Evolutionary conservation across 2,888 invertebrate genomes (phyloP).

Genomic region (Drosophila recens): DNA sequence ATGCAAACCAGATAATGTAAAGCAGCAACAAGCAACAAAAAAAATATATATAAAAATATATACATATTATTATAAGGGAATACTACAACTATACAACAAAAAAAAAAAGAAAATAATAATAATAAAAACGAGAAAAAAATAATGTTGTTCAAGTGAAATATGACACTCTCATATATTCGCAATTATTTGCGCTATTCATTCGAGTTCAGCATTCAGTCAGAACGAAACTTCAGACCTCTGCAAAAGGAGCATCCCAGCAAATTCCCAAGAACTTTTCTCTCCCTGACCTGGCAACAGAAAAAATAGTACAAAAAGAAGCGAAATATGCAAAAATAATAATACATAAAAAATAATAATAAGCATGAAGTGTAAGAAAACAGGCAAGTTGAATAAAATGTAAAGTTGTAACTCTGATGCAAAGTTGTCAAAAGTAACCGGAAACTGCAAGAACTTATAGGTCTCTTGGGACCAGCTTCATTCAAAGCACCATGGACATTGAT

Average conservation of each 20-base stretch:
- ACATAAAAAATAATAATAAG: not conserved
- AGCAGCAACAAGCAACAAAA: constrained; percentile 32
- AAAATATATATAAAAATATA: constrained; percentile 24
- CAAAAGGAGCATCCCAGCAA: constrained; percentile 6
- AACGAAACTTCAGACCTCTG: constrained; percentile 36
- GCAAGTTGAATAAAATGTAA: constrained; percentile 45
- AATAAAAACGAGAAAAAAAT: constrained; percentile 35
- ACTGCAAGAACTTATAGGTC: constrained; percentile 13
- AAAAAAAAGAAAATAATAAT: not conserved
- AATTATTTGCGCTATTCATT: constrained; percentile 77
- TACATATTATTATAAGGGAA: constrained; percentile 31
- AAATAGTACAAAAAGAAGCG: not conserved
- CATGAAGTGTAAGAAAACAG: constrained; percentile 8
- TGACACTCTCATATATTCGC: constrained; percentile 75
- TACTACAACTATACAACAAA: not conserved
- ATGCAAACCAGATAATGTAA: constrained; percentile 67
- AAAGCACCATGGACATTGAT: constrained; percentile 20
- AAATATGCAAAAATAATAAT: not conserved
- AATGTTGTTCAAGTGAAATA: constrained; percentile 71
- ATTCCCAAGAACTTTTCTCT: constrained; percentile 10
- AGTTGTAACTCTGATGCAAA: constrained; percentile 34
- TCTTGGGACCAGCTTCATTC: constrained; percentile 11
- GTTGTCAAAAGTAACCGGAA: constrained; percentile 34
- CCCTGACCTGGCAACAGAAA: not conserved
- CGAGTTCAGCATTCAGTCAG: constrained; percentile 43